Conservation (phyloP, 2,888 invertebrate species). For the Geophilus truncorum region DNA sequence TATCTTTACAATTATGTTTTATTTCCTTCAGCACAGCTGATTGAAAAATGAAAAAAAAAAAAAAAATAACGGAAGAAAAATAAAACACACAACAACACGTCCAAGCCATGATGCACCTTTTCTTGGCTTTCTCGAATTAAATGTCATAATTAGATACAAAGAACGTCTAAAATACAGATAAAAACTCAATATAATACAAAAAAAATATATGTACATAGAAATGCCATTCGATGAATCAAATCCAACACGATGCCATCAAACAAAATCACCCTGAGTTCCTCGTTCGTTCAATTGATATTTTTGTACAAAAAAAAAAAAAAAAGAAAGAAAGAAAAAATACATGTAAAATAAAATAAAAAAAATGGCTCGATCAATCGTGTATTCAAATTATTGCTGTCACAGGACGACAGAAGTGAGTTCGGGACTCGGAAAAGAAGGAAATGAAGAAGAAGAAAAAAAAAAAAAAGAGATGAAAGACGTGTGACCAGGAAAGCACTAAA, state of each 20-base stretch:
- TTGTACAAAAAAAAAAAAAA: neutral
- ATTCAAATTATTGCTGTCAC: neutral
- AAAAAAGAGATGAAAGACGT: neutral
- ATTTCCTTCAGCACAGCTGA: neutral
- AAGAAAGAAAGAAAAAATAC: too few species aligned
- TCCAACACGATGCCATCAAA: neutral
- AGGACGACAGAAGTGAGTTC: neutral
- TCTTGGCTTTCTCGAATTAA: too few species aligned
- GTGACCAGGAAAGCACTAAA: conserved; percentile 3
- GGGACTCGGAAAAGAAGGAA: neutral
- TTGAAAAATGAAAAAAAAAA: neutral
- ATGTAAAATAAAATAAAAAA: neutral
- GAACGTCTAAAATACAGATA: neutral
- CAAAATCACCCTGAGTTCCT: neutral
- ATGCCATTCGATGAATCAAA: neutral
- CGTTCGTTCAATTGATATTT: neutral
- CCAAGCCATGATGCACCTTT: neutral
- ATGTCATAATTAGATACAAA: too few species aligned
- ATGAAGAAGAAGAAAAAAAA: neutral
- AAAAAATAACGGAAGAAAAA: too few species aligned
- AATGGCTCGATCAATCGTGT: neutral
- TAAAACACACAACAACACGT: neutral
- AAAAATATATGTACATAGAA: neutral
- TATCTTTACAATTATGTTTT: neutral
- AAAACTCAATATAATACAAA: neutral